Evolutionary conservation across 2,113 vertebrate genomes (phyloP), one percentile per base, ranked within the genome.

Genomic region (Proterorhinus semilunaris): DNA sequence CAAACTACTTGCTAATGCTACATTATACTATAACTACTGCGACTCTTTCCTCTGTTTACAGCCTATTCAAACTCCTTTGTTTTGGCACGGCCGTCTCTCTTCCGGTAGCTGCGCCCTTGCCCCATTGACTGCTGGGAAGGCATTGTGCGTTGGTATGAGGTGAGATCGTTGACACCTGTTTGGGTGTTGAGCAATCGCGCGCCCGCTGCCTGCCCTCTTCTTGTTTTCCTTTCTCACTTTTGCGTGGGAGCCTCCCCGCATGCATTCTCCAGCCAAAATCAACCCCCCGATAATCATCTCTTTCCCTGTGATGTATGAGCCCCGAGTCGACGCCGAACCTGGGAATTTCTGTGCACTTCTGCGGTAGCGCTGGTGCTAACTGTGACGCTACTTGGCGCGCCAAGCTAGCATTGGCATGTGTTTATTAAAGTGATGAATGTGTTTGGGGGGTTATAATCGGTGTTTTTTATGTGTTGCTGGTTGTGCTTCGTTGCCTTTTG

Each of bases 141-240:
- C 78, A 82, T 81, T 90, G 83, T 71, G 53, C 84, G 84, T 72
- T 76, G 83, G 83, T 88, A 78, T 83, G 44, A 1, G 59, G 54
- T 76, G 91, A 90, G 55, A 92, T 92, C 84, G 89, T 90, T 90
- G 90, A 85, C 90, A 91, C 91, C 90, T 92, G 89, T 86, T 76
- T 58, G 27, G 72, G 16, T 91, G 16, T 91, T 92, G 90, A 90
- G 92, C 88, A 89, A 93, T 88, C 83, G 13, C 83, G 13, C 67
- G 86, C 80, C 80, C 84, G 83, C 81, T 61, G 71, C 69, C 8
- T 70, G 52, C 54, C 57, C 90, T 91, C 76, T 91, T 90, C 83
- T 89, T 91, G 76, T 91, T 91, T 82, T 86, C 70, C 78, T 90
- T 90, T 91, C 79, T 84, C 82, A 84, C 82, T 88, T 91, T 83